phyloP scores from a whole-genome alignment of 1,140 invertebrate species.

The Chymomyza costata region DNA sequence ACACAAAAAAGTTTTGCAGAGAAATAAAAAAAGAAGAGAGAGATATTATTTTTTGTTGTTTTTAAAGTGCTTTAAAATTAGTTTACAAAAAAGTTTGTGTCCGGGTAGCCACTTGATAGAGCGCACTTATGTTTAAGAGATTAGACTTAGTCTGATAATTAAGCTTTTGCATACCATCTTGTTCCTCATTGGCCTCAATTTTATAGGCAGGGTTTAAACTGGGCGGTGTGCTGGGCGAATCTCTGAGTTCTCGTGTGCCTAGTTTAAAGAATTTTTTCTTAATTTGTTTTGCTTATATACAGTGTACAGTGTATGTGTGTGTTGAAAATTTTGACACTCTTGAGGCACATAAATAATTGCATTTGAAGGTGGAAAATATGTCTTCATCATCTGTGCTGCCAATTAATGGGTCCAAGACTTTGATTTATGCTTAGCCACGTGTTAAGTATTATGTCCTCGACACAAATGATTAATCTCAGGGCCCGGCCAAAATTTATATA shows the following conservation, averaged over 20 bases:
- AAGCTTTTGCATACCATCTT: conserved; percentile 56
- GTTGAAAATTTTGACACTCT: no score
- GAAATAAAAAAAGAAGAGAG: conserved; percentile 4
- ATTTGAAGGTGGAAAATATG: no score
- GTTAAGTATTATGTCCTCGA: no score
- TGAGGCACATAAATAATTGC: no score
- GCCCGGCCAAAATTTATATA: neutral
- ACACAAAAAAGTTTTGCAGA: neutral
- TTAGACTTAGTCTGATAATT: neutral
- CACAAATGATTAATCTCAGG: no score
- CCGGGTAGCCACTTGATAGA: conserved; percentile 31
- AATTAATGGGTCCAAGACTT: no score
- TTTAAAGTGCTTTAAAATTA: neutral
- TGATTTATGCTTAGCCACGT: no score
- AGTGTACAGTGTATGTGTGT: no score
- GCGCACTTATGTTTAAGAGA: neutral
- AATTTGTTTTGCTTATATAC: no score
- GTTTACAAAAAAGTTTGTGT: neutral
- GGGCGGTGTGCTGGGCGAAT: conserved; percentile 71
- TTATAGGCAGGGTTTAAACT: conserved; percentile 73
- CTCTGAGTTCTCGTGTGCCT: conserved; percentile 68
- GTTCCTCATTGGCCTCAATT: conserved; percentile 67
- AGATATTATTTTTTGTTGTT: conserved; percentile 1
- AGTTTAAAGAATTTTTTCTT: conserved; percentile 10
- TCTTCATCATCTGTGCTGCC: no score